phyloP scores from a whole-genome alignment of 2,888 invertebrate species.

The Andricus curvator region DNA sequence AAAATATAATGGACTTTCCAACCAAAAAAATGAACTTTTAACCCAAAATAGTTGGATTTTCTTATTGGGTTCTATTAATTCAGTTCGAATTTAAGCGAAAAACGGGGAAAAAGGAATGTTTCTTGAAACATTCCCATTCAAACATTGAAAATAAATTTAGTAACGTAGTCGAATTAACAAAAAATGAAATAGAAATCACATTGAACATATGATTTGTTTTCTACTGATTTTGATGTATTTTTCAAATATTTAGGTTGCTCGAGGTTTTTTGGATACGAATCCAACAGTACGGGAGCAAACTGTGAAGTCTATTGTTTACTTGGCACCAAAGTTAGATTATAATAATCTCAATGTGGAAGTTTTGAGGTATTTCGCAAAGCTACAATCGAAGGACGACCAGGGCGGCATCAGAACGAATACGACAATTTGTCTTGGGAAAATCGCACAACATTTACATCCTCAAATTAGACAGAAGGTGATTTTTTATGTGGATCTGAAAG shows the following conservation, averaged over 20 bases:
- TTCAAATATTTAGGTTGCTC: slow-evolving; percentile 81
- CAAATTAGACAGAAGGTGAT: slow-evolving; percentile 91
- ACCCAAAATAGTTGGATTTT: too few species aligned
- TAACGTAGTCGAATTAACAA: background rate
- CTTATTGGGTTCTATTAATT: too few species aligned
- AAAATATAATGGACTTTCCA: too few species aligned
- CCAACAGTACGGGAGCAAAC: slow-evolving; percentile 98
- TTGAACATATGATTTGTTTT: background rate
- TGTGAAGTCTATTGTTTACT: slow-evolving; percentile 96
- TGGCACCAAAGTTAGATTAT: slow-evolving; percentile 97
- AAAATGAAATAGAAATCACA: background rate
- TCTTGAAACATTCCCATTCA: too few species aligned
- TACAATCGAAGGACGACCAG: slow-evolving; percentile 97
- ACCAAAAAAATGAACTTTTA: too few species aligned
- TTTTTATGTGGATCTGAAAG: background rate
- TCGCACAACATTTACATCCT: slow-evolving; percentile 96
- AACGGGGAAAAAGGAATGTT: too few species aligned
- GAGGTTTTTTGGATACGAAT: slow-evolving; percentile 98
- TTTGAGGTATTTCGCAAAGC: slow-evolving; percentile 94
- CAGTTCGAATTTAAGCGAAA: too few species aligned
- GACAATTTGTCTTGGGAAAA: slow-evolving; percentile 98
- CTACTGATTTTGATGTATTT: background rate
- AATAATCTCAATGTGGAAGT: slow-evolving; percentile 98
- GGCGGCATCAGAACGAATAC: slow-evolving; percentile 97
- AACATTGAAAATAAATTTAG: too few species aligned